Base-by-base conservation (phyloP, 2,888 invertebrate genomes). In the Eupithecia tripunctaria region DNA sequence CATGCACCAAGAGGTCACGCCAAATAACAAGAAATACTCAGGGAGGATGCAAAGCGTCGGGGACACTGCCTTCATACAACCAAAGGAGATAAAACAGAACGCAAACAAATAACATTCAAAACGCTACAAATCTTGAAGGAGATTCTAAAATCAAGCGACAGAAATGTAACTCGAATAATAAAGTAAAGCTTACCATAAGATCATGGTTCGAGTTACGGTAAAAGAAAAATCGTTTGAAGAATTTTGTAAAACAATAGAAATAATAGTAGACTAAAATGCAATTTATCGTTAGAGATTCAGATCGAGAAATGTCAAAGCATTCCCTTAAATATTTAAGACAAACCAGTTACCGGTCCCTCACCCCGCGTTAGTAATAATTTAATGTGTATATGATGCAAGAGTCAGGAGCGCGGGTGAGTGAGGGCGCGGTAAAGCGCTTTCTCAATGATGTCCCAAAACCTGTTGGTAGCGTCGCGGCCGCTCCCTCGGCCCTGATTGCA, bases 1-100 rank as follows among this genome's bases (percentile, higher is more conserved):
- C 95, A 95, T 95, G 95, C 95, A 91, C 94, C 94, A 94, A 94
- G 94, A 94, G 88, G 94, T 93, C 95, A 95, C 95, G 95, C 95
- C 95, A 94, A 93, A 89, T 88, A 91, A 91, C 91, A 85, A 79
- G 79, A 74, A 77, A 82, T 88, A 85, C 88, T 81, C 88, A 79
- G 93, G 94, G 89, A 86, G 89, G 93, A 94, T 94, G 94, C 94
- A 94, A 94, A 94, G 94, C 94, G 88, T 92, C 93, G 93, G 94
- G 94, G 94, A 93, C 94, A 94, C 94, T 94, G 94, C 94, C 93
- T 94, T 93, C 93, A 94, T 92, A 91, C 91, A 94, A 93, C 89
- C 92, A 92, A 91, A 93, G 92, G 93, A 93, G 93, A 90, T 90
- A 83, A 83, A 83, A 84, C 81, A 82, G 84, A 85, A 88, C 86